These are phyloP conservation scores for Tenthredo amoena DNA, from an alignment of 2,888 invertebrate species.

Conservation along the genomic window DNA sequence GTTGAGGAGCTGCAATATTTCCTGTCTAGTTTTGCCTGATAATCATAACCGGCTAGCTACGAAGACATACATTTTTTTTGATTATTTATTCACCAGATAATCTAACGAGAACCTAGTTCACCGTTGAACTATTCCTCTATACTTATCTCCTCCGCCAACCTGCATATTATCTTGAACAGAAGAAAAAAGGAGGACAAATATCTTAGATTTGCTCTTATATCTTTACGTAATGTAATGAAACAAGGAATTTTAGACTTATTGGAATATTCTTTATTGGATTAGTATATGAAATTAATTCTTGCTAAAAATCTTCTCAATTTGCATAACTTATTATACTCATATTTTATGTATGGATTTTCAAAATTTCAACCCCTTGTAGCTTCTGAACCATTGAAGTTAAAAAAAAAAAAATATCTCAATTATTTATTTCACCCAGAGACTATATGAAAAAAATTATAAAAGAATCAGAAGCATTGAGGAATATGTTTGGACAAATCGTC, in stretches of 20 bases:
- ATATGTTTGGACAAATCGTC: no score
- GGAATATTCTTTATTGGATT: neutral
- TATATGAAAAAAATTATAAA: no score
- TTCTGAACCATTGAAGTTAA: no score
- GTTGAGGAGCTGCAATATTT: neutral
- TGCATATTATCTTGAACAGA: neutral
- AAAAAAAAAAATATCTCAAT: no score
- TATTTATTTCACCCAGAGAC: no score
- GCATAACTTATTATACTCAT: neutral
- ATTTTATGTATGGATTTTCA: no score
- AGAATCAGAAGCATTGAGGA: no score
- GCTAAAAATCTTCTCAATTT: neutral
- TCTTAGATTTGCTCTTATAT: neutral
- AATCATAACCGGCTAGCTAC: neutral
- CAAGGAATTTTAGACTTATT: neutral
- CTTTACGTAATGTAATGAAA: neutral
- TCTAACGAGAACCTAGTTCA: conserved; percentile 2
- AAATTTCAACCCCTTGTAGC: no score
- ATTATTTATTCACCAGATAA: conserved; percentile 30
- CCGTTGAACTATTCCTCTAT: neutral
- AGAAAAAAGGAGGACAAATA: neutral
- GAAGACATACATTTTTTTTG: neutral
- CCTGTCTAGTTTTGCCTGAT: neutral
- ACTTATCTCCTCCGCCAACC: neutral
- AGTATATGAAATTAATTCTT: neutral